phyloP scores from a whole-genome alignment of 2,888 invertebrate genomes.

The Cryptops parisi region DNA sequence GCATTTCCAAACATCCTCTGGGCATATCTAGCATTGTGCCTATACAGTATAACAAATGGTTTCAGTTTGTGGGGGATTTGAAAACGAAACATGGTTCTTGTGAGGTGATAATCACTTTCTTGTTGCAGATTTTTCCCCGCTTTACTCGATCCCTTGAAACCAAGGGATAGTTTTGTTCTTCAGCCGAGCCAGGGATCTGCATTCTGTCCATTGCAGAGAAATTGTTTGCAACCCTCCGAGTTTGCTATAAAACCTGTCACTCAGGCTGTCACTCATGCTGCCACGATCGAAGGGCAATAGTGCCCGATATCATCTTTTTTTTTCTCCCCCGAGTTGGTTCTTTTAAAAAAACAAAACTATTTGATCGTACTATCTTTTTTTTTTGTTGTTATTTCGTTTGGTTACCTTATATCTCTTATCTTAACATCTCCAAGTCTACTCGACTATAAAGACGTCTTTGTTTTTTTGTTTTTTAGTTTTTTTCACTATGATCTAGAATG shows the following conservation, averaged over 20 bases:
- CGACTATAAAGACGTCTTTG: constrained; percentile 5
- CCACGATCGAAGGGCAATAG: constrained; percentile 11
- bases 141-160: constrained; percentile 38
- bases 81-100: neutral
- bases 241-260: constrained; percentile 3
- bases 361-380: neutral
- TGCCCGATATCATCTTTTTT: no score
- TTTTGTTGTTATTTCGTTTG: neutral
- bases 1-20: no score
- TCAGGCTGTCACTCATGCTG: neutral
- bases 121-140: constrained; percentile 14
- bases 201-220: constrained; percentile 46
- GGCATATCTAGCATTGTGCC: no score
- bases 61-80: no score
- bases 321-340: no score
- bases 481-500: neutral
- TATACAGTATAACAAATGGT: no score
- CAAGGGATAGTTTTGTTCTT: constrained; percentile 55
- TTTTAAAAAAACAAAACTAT: neutral
- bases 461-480: neutral
- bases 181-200: constrained; percentile 66
- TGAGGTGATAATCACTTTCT: constrained; percentile 5
- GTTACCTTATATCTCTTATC: no score
- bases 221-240: constrained; percentile 1
- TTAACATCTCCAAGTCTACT: constrained; percentile 5